Conservation (phyloP, 2,113 vertebrate species). For the Neoarius graeffei region DNA sequence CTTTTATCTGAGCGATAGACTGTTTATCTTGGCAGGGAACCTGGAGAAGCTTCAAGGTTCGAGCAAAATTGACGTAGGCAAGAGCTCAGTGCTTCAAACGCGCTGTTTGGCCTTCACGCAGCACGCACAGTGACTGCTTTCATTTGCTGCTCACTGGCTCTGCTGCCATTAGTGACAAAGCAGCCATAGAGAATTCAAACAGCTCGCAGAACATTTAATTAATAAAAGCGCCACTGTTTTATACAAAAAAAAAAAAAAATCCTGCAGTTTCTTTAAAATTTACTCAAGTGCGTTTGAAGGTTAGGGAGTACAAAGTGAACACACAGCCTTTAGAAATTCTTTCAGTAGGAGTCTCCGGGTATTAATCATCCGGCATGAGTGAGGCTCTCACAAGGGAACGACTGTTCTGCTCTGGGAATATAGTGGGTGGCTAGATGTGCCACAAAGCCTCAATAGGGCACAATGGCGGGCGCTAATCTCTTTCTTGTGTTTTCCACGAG, state of each 20-base stretch:
- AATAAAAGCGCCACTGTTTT: not conserved
- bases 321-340: slow-evolving; percentile 36
- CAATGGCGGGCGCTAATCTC: slow-evolving; percentile 60
- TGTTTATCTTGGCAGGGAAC: slow-evolving; percentile 45
- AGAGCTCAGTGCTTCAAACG: slow-evolving; percentile 16
- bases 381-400: slow-evolving; percentile 34
- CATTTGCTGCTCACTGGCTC: slow-evolving; percentile 5
- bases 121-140: slow-evolving; percentile 37
- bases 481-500: slow-evolving; percentile 72
- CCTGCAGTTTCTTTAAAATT: not conserved
- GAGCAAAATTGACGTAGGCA: slow-evolving; percentile 23
- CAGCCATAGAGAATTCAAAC: not conserved
- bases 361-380: slow-evolving; percentile 5
- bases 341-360: not conserved
- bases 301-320: slow-evolving; percentile 21
- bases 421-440: slow-evolving; percentile 18
- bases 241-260: not conserved
- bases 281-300: not conserved
- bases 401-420: slow-evolving; percentile 18
- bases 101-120: slow-evolving; percentile 14
- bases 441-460: slow-evolving; percentile 31
- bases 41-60: slow-evolving; percentile 26
- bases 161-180: not conserved
- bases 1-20: slow-evolving; percentile 46
- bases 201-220: not conserved